Evolutionary conservation across 2,888 invertebrate genomes (phyloP).

Genomic region (Dioctria rufipes): DNA sequence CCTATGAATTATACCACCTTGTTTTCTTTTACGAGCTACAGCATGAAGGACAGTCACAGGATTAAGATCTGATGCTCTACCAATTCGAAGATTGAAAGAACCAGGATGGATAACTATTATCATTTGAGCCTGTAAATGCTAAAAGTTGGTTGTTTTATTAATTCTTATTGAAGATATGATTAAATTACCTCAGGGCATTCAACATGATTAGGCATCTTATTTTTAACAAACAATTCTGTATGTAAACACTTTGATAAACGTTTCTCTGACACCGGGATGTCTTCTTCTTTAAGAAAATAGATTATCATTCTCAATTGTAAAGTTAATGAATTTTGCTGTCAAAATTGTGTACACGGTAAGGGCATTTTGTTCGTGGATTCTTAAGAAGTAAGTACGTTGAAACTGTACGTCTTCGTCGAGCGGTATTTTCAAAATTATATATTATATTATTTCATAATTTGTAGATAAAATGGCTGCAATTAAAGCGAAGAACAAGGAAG

Average conservation of each 20-base stretch:
- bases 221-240: background rate
- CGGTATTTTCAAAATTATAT: too few relatives aligned
- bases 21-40: conserved; percentile 66
- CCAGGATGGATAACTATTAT: conserved; percentile 97
- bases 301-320: too few relatives aligned
- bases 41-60: conserved; percentile 87
- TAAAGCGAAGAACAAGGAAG: too few relatives aligned
- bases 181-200: conserved; percentile 58
- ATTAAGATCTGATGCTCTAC: conserved; percentile 90
- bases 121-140: conserved; percentile 83
- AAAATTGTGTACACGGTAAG: too few relatives aligned
- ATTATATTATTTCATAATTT: too few relatives aligned
- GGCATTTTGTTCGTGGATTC: too few relatives aligned
- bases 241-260: background rate
- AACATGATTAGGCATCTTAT: conserved; percentile 53
- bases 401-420: too few relatives aligned
- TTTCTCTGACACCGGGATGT: too few relatives aligned
- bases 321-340: too few relatives aligned
- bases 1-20: conserved; percentile 73
- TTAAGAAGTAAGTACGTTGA: too few relatives aligned
- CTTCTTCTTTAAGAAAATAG: background rate
- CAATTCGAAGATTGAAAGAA: conserved; percentile 89
- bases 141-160: conserved; percentile 63
- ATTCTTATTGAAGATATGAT: background rate
- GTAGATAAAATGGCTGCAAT: too few relatives aligned